Evolutionary conservation across 2,888 invertebrate species (phyloP).

Genomic region (Drosophila ochracea): DNA sequence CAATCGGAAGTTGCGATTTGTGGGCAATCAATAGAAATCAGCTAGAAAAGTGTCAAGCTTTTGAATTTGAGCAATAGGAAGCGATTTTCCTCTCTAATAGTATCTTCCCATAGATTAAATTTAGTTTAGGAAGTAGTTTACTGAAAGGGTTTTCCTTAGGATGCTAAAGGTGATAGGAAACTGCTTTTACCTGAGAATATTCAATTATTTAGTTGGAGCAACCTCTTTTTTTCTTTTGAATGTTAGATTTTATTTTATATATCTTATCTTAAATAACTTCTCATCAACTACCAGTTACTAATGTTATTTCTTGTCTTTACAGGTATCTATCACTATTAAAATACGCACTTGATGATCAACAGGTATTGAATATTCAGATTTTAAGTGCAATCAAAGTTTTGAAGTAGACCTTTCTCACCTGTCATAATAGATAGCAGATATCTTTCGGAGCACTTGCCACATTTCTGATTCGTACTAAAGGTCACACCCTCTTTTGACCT

Average conservation of each 20-base stretch:
- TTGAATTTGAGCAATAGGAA: conserved; percentile 28
- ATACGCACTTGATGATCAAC: background rate
- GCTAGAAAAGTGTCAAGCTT: conserved; percentile 35
- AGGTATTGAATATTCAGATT: background rate
- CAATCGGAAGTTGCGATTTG: conserved; percentile 63
- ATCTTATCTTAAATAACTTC: background rate
- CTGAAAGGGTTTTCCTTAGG: background rate
- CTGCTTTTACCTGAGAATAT: background rate
- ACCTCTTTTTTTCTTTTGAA: no score
- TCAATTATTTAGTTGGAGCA: background rate
- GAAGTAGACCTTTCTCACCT: background rate
- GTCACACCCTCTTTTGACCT: conserved; percentile 50
- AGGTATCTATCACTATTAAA: conserved; percentile 46
- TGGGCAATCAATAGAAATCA: conserved; percentile 55
- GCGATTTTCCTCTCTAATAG: conserved; percentile 19
- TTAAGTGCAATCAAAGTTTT: background rate
- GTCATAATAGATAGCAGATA: background rate
- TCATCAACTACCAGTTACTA: background rate
- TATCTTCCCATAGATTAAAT: conserved; percentile 14
- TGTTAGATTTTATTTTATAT: background rate
- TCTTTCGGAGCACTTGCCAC: background rate
- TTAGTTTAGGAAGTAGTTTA: conserved; percentile 10
- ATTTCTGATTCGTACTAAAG: conserved; percentile 16
- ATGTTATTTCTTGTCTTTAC: conserved; percentile 36
- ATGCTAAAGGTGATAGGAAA: background rate